Evolutionary conservation across 1,140 invertebrate genomes (phyloP).

Genomic region (Holotrichia oblita): DNA sequence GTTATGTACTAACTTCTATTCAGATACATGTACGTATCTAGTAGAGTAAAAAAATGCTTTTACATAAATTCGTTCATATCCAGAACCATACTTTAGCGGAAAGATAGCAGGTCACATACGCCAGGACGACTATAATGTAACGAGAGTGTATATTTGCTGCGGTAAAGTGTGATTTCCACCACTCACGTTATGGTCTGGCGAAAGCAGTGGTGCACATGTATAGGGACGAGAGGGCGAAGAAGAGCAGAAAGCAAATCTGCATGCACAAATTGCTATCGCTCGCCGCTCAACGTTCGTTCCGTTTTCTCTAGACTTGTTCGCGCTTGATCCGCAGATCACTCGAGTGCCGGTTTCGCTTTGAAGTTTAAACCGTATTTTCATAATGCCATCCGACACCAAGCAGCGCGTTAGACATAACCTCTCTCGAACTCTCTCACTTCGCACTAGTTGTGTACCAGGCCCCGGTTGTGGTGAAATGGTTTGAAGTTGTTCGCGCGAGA

Average conservation of each 20-base stretch:
- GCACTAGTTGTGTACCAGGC: too few species aligned
- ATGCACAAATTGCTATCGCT: constrained; percentile 51
- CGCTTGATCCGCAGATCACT: constrained; percentile 51
- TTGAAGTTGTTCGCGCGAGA: too few species aligned
- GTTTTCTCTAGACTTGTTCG: constrained; percentile 41
- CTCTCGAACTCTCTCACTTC: too few species aligned
- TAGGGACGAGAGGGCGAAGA: background rate
- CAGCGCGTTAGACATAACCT: too few species aligned
- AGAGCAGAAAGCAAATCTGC: constrained; percentile 45
- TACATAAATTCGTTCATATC: too few species aligned
- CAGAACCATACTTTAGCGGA: too few species aligned
- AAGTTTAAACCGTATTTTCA: constrained; percentile 53
- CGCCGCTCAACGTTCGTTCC: background rate
- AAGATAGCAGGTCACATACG: too few species aligned
- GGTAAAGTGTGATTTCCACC: background rate
- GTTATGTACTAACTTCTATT: too few species aligned
- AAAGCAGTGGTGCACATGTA: background rate
- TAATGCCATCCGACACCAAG: constrained; percentile 47
- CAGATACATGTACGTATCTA: too few species aligned
- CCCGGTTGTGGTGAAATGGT: too few species aligned
- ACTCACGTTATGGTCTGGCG: background rate
- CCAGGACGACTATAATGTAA: too few species aligned
- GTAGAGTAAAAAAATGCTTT: too few species aligned
- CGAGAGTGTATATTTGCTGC: constrained; percentile 9
- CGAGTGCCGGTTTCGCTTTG: constrained; percentile 48